Base-by-base conservation (phyloP, 2,113 vertebrate genomes). In the Pelodiscus sinensis region DNA sequence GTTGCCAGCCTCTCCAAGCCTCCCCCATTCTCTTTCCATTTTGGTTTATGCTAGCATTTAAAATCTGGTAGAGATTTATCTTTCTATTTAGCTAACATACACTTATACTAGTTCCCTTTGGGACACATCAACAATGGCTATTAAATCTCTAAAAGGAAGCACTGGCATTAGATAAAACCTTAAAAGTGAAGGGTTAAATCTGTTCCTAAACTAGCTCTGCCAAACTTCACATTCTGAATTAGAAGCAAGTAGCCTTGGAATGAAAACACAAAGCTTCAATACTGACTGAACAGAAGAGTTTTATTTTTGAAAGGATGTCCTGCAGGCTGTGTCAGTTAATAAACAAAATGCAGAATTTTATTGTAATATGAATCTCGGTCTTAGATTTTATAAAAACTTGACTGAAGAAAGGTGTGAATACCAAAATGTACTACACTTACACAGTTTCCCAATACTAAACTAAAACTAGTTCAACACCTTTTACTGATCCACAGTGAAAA, bases 211-310 rank as follows among this genome's bases (percentile, higher is more conserved):
- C 31, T 68, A 90, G 84, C 87, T 88, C 84, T 96, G 96, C 94
- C 96, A 97, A 97, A 96, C 90, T 90, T 95, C 96, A 94, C 87
- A 93, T 96, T 95, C 90, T 94, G 96, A 71, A 95, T 29, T 97
- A 91, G 86, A 96, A 96, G 83, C 88, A 97, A 86, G 81, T 65
- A 95, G 84, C 65, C 84, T 96, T 2, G 10, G 88, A 97, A 96
- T 93, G 90, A 96, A 96, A 96, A 96, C 75, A 90, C 88, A 93
- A 92, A 97, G 88, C 89, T 95, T 97, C 87, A 88, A 81, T 71
- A 38, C 90, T 90, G 84, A 88, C 86, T 92, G 96, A 60, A 94
- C 81, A 89, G 93, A 96, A 50, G 35, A 96, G 90, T 87, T 95
- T 90, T 56, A 38, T 77, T 58, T 90, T 85, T 82, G 25, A 65